Evolutionary conservation across 2,888 invertebrate species (phyloP).

Genomic region (Elaeidobius kamerunicus): DNA sequence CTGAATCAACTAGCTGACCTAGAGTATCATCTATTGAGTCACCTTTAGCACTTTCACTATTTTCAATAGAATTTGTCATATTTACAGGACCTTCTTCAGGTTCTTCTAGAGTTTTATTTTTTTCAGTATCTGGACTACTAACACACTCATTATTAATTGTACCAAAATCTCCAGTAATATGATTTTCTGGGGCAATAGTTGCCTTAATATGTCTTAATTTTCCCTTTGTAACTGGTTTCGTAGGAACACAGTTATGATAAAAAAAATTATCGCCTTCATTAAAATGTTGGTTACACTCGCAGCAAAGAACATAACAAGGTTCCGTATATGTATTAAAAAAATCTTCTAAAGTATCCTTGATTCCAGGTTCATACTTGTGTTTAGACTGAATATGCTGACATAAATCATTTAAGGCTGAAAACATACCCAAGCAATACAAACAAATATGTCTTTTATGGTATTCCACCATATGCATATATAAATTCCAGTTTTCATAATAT

Average conservation of each 20-base stretch:
- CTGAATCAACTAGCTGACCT: no score
- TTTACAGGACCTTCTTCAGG: background rate
- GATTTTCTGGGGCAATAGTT: slow-evolving; percentile 41
- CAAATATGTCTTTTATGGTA: slow-evolving; percentile 80
- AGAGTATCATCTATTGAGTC: no score
- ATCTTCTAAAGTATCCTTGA: slow-evolving; percentile 65
- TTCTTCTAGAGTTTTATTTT: background rate
- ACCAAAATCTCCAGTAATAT: slow-evolving; percentile 43
- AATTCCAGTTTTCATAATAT: slow-evolving; percentile 83
- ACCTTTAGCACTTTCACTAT: no score
- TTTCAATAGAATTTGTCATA: no score
- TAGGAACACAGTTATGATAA: slow-evolving; percentile 62
- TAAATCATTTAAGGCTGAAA: slow-evolving; percentile 74
- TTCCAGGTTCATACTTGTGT: slow-evolving; percentile 72
- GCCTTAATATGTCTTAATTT: slow-evolving; percentile 35
- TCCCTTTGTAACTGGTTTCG: slow-evolving; percentile 24
- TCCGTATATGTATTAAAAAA: slow-evolving; percentile 64
- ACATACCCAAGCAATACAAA: slow-evolving; percentile 79
- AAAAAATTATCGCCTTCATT: slow-evolving; percentile 73
- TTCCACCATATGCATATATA: slow-evolving; percentile 81
- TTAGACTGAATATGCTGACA: slow-evolving; percentile 74
- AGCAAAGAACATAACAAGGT: slow-evolving; percentile 75
- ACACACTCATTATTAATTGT: slow-evolving; percentile 13
- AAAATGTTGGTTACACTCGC: slow-evolving; percentile 76
- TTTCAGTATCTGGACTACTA: background rate